Conservation (phyloP, 2,113 vertebrate genomes). For the Phylloscopus trochilus region DNA sequence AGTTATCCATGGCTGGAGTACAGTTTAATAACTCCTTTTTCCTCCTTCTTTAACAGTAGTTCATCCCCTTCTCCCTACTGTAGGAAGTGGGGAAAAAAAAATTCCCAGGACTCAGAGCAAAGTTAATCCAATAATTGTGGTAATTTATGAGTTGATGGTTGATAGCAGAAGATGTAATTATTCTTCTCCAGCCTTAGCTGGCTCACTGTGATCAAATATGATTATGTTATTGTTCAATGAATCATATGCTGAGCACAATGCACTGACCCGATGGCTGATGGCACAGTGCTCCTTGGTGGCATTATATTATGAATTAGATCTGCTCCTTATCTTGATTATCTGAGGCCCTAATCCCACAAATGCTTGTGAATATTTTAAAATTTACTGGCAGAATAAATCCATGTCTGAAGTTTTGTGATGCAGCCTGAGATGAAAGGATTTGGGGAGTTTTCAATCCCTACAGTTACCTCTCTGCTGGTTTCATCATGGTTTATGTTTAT, state of each 20-base stretch:
- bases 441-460: not conserved
- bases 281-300: fast-evolving
- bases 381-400: not conserved
- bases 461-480: not conserved
- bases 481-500: not conserved
- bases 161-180: not conserved
- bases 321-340: not conserved
- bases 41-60: not conserved
- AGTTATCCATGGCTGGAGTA: not conserved
- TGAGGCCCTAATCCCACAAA: not conserved
- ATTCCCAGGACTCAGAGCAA: not conserved
- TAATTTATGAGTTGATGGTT: conserved; percentile 13
- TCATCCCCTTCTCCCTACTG: not conserved
- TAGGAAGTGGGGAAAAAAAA: not conserved
- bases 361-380: not conserved
- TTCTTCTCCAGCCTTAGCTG: not conserved
- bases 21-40: not conserved
- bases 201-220: not conserved
- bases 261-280: not conserved
- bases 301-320: not conserved
- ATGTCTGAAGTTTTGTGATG: not conserved
- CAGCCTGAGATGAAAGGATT: not conserved
- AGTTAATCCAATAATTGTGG: conserved; percentile 29
- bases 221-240: conserved; percentile 7
- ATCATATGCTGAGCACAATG: not conserved